A percentile compares a stretch with the other conserved stretches of the same genome.
Evolutionary conservation across 2,797 vertebrate species (phyloP).

Genomic region (Poecilia velifera): DNA sequence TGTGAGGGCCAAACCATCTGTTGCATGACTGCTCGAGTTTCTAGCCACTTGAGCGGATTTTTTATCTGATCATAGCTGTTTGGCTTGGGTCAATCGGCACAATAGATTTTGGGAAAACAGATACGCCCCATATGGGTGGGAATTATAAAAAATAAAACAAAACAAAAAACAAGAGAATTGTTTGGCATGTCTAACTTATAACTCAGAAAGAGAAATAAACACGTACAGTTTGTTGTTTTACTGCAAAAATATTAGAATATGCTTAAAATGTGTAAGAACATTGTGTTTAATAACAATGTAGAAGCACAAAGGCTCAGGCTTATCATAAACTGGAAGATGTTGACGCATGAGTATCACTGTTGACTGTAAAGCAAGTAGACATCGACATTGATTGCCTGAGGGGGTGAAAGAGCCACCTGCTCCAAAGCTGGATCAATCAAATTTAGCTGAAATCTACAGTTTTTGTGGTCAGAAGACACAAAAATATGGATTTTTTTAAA

Average conservation of each 20-base stretch:
- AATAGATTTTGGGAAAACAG: conserved; percentile 9
- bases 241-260: not conserved
- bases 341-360: not conserved
- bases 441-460: not conserved
- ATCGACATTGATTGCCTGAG: too few species aligned
- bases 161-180: not conserved
- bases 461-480: not conserved
- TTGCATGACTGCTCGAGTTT: conserved; percentile 15
- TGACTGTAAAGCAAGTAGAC: too few species aligned
- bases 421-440: too few species aligned
- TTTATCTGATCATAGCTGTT: not conserved
- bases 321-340: not conserved
- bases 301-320: not conserved
- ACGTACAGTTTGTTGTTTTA: not conserved
- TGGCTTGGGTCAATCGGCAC: conserved; percentile 7
- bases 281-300: not conserved
- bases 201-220: not conserved
- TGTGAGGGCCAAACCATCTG: conserved; percentile 29
- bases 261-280: not conserved
- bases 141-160: not conserved
- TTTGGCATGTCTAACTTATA: not conserved
- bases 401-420: too few species aligned
- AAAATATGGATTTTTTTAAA: not conserved
- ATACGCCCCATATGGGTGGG: conserved; percentile 7
- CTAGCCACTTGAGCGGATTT: conserved; percentile 5